Percentiles rank a stretch among this genome's conserved stretches.
These are phyloP conservation scores for Nephrotoma guestfalica DNA, from an alignment of 2,888 invertebrate genomes.

Conservation along the genomic window DNA sequence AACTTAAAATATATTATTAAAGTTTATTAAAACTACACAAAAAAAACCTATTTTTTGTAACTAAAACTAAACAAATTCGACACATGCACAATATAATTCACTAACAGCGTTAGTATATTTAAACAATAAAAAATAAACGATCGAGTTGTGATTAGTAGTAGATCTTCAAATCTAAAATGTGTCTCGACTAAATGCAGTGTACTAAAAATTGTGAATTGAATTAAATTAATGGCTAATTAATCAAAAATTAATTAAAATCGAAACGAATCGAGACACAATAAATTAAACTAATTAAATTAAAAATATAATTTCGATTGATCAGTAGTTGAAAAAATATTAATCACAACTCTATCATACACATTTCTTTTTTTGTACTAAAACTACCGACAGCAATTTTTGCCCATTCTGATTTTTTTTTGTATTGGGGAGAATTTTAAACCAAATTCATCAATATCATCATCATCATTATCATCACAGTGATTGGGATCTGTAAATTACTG, in stretches of 20 bases:
- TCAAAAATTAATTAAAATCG: not conserved
- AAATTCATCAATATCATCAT: not conserved
- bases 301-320: not conserved
- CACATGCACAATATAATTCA: not conserved
- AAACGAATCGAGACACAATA: slow-evolving; percentile 1
- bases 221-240: not conserved
- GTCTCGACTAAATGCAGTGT: not conserved
- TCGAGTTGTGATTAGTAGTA: not conserved
- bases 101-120: not conserved
- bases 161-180: not conserved
- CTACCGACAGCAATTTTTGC: not conserved
- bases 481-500: not conserved
- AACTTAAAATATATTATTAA: not conserved
- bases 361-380: not conserved
- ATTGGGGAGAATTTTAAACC: not conserved
- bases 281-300: not conserved
- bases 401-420: not conserved
- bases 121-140: not conserved
- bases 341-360: not conserved
- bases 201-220: not conserved
- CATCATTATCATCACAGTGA: not conserved
- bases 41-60: not conserved
- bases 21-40: not conserved
- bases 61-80: not conserved
- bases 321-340: not conserved